Percentiles rank a stretch among this genome's conserved stretches.
Evolutionary conservation across 2,888 invertebrate genomes (phyloP).

Genomic region (Eledona agricola): DNA sequence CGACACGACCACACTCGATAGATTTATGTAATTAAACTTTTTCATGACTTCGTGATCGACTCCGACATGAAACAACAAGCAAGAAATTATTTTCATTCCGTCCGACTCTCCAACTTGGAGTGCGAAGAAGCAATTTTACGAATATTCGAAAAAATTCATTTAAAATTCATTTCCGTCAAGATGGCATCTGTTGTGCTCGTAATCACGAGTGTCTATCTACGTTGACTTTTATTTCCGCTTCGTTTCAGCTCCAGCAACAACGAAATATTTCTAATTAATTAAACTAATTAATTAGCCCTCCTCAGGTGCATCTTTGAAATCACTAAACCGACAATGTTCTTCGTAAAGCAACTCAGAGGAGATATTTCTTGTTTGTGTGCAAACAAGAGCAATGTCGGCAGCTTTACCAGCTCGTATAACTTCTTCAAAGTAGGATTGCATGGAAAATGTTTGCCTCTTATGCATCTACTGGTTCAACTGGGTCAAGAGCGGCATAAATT

Average conservation of each 20-base stretch:
- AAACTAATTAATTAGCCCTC: not conserved
- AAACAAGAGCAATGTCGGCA: conserved; percentile 19
- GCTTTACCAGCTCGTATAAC: conserved; percentile 19
- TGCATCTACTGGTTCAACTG: conserved; percentile 33
- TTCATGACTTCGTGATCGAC: too few relatives aligned
- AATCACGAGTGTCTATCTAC: conserved; percentile 8
- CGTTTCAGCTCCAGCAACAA: too few relatives aligned
- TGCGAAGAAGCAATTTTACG: conserved; percentile 1
- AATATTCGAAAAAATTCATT: conserved; percentile 5
- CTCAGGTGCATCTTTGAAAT: conserved; percentile 14
- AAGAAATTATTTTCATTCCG: too few relatives aligned
- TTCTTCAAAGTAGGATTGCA: conserved; percentile 22
- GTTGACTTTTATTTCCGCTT: conserved; percentile 3
- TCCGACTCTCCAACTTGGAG: too few relatives aligned
- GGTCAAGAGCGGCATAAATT: conserved; percentile 46
- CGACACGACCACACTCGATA: too few relatives aligned
- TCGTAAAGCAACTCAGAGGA: conserved; percentile 6
- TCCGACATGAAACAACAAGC: too few relatives aligned
- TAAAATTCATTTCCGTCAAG: conserved; percentile 11
- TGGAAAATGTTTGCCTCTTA: conserved; percentile 13
- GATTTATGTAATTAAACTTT: too few relatives aligned
- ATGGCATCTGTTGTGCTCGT: conserved; percentile 4
- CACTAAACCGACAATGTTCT: conserved; percentile 1
- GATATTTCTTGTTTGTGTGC: conserved; percentile 17
- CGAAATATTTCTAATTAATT: not conserved